phyloP scores from a whole-genome alignment of 2,797 vertebrate species.

The Falco concolor region DNA sequence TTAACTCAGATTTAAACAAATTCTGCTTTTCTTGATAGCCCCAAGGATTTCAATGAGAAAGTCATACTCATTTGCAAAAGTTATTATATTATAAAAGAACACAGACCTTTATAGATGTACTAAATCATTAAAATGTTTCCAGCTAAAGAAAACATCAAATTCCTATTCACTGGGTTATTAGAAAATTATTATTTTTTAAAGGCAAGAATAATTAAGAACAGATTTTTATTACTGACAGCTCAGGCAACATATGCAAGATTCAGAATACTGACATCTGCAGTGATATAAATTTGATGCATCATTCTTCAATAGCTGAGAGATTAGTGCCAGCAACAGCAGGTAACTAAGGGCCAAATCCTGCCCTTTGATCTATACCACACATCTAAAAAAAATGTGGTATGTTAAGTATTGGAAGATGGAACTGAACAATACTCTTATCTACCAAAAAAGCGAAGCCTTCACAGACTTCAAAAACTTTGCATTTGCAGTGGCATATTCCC shows the following conservation, averaged over 20 bases:
- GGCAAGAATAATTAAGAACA: constrained; percentile 34
- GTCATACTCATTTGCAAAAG: background rate
- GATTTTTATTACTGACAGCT: constrained; percentile 50
- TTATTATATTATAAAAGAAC: background rate
- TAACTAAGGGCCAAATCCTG: constrained; percentile 6
- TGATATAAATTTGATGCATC: constrained; percentile 22
- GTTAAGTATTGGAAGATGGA: background rate
- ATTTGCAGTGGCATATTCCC: background rate
- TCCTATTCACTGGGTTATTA: background rate
- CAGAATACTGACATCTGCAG: constrained; percentile 39
- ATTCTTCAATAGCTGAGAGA: constrained; percentile 23
- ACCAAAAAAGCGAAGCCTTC: background rate
- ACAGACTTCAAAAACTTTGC: background rate
- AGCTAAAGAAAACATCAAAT: constrained; percentile 12
- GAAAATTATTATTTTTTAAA: constrained; percentile 21
- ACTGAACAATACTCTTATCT: background rate
- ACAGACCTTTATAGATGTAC: background rate
- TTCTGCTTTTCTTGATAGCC: background rate
- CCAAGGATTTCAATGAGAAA: background rate
- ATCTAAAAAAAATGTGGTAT: background rate
- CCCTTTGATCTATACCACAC: background rate
- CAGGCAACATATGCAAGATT: constrained; percentile 21
- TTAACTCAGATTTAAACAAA: background rate
- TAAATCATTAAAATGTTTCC: constrained; percentile 25
- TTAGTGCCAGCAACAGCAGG: constrained; percentile 11